Conservation (phyloP, 2,113 vertebrate species). For the Artemisiospiza belli region DNA sequence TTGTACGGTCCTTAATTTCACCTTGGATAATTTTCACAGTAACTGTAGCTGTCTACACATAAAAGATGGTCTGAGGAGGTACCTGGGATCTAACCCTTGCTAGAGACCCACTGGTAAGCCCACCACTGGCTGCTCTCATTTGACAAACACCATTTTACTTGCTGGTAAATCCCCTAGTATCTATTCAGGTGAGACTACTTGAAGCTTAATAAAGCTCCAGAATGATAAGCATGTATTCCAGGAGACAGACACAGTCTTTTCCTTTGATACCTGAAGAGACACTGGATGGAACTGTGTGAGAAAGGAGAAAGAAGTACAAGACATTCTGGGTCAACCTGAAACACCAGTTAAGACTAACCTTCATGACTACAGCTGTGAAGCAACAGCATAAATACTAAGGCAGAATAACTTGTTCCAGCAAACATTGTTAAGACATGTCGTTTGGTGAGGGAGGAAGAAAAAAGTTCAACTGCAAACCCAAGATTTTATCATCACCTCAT, state of each 20-base stretch:
- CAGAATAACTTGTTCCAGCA: constrained; percentile 16
- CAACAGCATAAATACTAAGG: constrained; percentile 14
- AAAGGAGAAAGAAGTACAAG: background rate
- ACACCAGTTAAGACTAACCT: background rate
- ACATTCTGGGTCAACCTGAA: constrained; percentile 29
- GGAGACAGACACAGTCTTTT: background rate
- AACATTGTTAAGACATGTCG: constrained; percentile 18
- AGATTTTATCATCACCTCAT: background rate
- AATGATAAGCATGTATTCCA: background rate
- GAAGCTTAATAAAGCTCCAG: background rate
- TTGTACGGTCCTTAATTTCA: background rate
- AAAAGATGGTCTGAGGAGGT: background rate
- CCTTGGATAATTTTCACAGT: background rate
- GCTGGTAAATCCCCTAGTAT: background rate
- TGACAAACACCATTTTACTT: background rate
- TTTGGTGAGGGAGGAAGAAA: background rate
- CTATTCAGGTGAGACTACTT: background rate
- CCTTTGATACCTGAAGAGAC: background rate
- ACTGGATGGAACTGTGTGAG: background rate
- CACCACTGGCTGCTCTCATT: background rate
- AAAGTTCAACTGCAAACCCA: background rate
- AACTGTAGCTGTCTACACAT: background rate
- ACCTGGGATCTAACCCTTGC: background rate
- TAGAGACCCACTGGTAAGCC: background rate
- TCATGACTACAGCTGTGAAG: constrained; percentile 31